phyloP scores from a whole-genome alignment of 2,797 vertebrate species.

The Allobates femoralis region DNA sequence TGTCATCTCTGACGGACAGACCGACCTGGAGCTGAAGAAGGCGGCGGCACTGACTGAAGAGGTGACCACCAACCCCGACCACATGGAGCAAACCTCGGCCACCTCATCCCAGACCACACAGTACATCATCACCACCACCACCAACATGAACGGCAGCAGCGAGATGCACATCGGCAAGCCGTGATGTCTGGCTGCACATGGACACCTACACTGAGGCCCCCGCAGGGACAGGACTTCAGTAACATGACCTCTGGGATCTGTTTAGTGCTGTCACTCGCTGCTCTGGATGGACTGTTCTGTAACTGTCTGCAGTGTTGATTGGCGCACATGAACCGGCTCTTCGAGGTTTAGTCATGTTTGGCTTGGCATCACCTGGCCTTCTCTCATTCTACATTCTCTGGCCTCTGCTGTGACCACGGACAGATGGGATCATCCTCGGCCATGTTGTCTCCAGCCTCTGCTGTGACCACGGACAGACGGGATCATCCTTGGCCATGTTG shows the following conservation, averaged over 20 bases:
- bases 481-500: no score
- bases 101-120: slow-evolving; percentile 86
- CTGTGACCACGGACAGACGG: no score
- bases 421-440: no score
- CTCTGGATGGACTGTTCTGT: neutral
- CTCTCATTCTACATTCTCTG: slow-evolving; percentile 15
- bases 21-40: slow-evolving; percentile 88
- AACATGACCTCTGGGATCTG: neutral
- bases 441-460: no score
- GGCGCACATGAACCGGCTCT: neutral
- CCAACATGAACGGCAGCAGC: slow-evolving; percentile 82
- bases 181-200: slow-evolving; percentile 67
- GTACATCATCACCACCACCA: slow-evolving; percentile 95
- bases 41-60: slow-evolving; percentile 70
- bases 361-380: slow-evolving; percentile 8
- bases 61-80: slow-evolving; percentile 76
- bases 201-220: neutral
- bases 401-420: no score
- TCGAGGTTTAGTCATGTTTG: neutral
- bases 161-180: slow-evolving; percentile 93
- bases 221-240: no score
- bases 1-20: slow-evolving; percentile 92
- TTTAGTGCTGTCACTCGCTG: neutral
- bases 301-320: slow-evolving; percentile 9
- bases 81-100: slow-evolving; percentile 81